phyloP scores from a whole-genome alignment of 2,888 invertebrate species.

The Meghimatium bilineatum region DNA sequence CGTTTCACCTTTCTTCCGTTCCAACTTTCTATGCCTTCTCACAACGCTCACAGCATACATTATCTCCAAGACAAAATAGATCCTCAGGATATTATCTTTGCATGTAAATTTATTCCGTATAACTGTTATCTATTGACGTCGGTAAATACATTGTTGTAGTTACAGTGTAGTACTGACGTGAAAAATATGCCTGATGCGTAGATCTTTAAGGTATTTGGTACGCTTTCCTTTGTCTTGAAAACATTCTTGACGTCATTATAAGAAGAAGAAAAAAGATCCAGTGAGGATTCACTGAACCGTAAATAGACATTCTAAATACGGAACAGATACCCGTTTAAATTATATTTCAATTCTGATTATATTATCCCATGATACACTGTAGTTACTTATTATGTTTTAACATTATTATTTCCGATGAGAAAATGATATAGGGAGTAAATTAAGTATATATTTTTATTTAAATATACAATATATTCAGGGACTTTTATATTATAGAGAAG shows the following conservation, averaged over 20 bases:
- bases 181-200: background rate
- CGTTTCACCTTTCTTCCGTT: slow-evolving; percentile 4
- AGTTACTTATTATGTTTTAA: background rate
- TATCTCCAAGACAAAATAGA: background rate
- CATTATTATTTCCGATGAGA: background rate
- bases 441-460: background rate
- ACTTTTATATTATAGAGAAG: background rate
- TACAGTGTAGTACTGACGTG: background rate
- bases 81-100: background rate
- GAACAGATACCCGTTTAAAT: background rate
- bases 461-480: background rate
- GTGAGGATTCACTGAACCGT: background rate
- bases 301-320: background rate
- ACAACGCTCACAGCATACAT: background rate
- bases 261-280: background rate
- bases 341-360: background rate
- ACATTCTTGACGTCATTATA: background rate
- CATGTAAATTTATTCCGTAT: background rate
- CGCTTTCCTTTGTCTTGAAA: slow-evolving; percentile 3
- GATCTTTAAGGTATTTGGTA: background rate
- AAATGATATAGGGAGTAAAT: background rate
- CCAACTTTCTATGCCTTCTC: background rate
- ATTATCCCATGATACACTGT: background rate
- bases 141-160: background rate
- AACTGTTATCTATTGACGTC: background rate